Base-by-base conservation (phyloP, 1,140 invertebrate genomes). In the Plodia interpunctella region DNA sequence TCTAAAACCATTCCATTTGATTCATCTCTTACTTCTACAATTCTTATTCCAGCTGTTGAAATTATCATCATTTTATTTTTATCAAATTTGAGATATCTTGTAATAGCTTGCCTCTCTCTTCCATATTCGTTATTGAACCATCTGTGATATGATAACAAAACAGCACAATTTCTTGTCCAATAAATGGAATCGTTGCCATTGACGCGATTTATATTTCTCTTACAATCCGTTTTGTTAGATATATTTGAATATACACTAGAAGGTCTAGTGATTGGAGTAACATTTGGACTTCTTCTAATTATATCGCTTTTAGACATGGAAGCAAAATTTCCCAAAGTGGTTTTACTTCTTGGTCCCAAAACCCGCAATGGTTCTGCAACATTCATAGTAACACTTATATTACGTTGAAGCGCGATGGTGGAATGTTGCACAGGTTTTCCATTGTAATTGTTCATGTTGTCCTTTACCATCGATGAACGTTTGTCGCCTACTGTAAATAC, bases 121-220 rank as follows among this genome's bases (percentile, higher is more conserved):
- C 83, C 77, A 76, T 89, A 77, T 68, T 88, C 84, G 81, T 91
- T 87, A 63, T 91, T 89, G 69, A 92, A 90, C 91, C 91, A 91
- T 72, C 91, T 81, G 73, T 95, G 94, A 77, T 92, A 94, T 50
- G 90, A 91, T 52, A 95, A 87, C 53, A 94, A 86, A 20, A 93
- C 90, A 44, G 93, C 93, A 78, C 93, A 94, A 65, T 93, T 94
- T 75, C 91, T 91, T 15, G 92, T 92, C 92, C 93, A 94, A 78
- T 92, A 92, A 51, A 93, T 93, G 6, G 88, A 86, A 72, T 91
- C 90, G 59, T 90, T 87, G 54, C 83, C 81, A 73, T 90, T 84
- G 30, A 76, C 71, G 59, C 84, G 67, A 67, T 75, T 84, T 25
- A 88, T 72, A 72, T 90, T 87, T 82, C 70, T 87, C 68, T 91